Percentiles rank a stretch among this genome's conserved stretches.
Evolutionary conservation across 2,888 invertebrate genomes (phyloP).

Genomic region (Imbricaverruca yamaguchii): DNA sequence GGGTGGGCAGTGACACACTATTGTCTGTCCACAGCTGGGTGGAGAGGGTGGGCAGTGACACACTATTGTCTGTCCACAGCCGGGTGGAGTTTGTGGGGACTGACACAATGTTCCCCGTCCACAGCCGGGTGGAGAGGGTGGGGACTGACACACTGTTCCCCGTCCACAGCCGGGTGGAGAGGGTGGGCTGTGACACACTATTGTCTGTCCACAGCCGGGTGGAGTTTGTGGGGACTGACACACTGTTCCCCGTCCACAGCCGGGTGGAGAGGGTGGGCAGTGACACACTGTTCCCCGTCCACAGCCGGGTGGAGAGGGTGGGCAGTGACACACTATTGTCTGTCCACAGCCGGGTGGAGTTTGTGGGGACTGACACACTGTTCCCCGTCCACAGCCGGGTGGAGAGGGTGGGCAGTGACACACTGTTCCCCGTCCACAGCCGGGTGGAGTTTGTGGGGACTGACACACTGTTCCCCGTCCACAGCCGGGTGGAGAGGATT

Average conservation of each 20-base stretch:
- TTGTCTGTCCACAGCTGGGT: no score
- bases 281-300: not conserved
- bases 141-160: constrained; percentile 41
- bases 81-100: no score
- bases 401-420: no score
- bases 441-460: constrained; percentile 53
- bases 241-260: not conserved
- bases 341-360: no score
- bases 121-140: constrained; percentile 48
- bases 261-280: constrained; percentile 53
- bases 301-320: constrained; percentile 48
- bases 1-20: not conserved
- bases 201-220: constrained; percentile 48
- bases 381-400: no score
- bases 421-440: not conserved
- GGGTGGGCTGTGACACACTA: constrained; percentile 36
- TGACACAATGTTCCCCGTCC: no score
- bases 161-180: constrained; percentile 48
- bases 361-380: no score
- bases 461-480: constrained; percentile 42
- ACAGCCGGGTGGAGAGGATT: constrained; percentile 45
- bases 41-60: no score
- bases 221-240: constrained; percentile 6
- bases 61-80: no score
- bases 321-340: constrained; percentile 41